Evolutionary conservation across 2,113 vertebrate genomes (phyloP).

Genomic region (Carassius carassius): DNA sequence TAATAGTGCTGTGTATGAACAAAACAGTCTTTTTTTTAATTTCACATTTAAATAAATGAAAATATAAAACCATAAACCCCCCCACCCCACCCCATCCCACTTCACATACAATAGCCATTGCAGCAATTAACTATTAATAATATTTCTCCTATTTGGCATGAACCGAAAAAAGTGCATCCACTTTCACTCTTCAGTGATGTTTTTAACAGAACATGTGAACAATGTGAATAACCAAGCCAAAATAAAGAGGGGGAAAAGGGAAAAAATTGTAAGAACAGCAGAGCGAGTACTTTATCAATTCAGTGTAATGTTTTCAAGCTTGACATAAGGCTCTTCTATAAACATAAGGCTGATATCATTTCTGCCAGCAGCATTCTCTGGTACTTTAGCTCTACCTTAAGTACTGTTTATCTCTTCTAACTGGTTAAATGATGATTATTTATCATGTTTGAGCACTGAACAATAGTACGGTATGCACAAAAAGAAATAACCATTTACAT

Average conservation of each 20-base stretch:
- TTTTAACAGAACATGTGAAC: neutral
- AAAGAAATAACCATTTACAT: neutral
- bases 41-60: neutral
- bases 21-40: constrained; percentile 31
- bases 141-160: constrained; percentile 36
- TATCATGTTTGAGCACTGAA: neutral
- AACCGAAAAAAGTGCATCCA: constrained; percentile 32
- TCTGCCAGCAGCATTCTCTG: neutral
- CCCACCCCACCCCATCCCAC: no score
- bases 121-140: constrained; percentile 20
- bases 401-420: neutral
- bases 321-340: neutral
- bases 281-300: neutral
- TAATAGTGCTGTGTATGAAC: constrained; percentile 43
- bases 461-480: neutral
- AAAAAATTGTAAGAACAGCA: neutral
- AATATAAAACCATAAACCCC: neutral
- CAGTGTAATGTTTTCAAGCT: neutral
- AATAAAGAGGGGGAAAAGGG: neutral
- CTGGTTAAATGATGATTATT: neutral
- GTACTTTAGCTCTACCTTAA: neutral
- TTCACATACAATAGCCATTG: neutral
- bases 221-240: neutral
- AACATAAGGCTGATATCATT: neutral
- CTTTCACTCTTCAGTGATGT: constrained; percentile 9